Base-by-base conservation (phyloP, 92 coral and sea anemone species). In the Bergia sp. region DNA sequence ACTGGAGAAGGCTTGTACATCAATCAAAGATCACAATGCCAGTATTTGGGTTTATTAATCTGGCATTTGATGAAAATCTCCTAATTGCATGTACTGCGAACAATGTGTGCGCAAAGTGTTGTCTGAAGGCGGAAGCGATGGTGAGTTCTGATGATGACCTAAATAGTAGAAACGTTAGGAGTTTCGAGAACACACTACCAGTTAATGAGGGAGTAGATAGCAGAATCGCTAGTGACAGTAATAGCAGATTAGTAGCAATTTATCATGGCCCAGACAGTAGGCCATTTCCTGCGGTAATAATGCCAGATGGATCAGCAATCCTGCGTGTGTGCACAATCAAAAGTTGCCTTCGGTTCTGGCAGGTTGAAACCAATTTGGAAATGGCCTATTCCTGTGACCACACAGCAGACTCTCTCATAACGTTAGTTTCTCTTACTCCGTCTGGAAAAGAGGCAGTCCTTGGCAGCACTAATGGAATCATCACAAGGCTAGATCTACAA, bases 381-480 rank as follows among this genome's bases (percentile, higher is more conserved):
- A 87, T 88, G 47, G 90, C 90, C 13, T 57, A 67, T 55, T 38
- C 6, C 86, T 85, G 88, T 79, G 90, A 87, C 21, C 86, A 82
- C 42, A 53, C 86, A 38, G 89, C 41, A 2, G 89, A 87, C 23
- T 50, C 91, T 8, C 77, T 92, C 11, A 81, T 92, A 2, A 87
- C 91, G 15, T 82, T 91, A 18, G 43, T 92, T 42, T 91, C 85
- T 57, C 81, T 80, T 16, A 79, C 87, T 29, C 69, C 78, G 5
- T 84, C 58, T 71, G 86, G 89, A 8, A 82, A 88, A 15, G 86
- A 88, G 6, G 91, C 88, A 13, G 69, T 92, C 58, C 80, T 88
- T 50, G 92, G 94, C 37, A 87, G 92, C 69, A 86, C 85, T 58
- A 69, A 82, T 38, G 94, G 94, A 45, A 87, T 42, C 39, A 85